A percentile compares a stretch with the other conserved stretches of the same genome.
Conservation (phyloP, 2,888 invertebrate species). For the Agrochola litura region DNA sequence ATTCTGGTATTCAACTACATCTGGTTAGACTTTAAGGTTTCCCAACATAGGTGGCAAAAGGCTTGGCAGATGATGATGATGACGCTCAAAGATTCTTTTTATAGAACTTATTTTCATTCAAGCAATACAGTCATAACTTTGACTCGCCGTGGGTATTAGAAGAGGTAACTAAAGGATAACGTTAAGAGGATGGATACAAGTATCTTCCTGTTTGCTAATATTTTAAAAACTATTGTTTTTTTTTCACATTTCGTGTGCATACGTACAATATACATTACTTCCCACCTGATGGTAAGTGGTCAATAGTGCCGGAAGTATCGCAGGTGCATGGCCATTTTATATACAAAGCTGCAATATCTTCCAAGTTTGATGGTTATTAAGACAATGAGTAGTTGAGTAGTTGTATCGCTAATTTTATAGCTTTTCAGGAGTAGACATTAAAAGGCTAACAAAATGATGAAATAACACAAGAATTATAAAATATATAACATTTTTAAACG, state of each 20-base stretch:
- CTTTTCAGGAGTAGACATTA: neutral
- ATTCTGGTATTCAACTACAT: neutral
- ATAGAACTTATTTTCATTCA: neutral
- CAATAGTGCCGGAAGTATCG: too few species aligned
- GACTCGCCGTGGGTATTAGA: too few species aligned
- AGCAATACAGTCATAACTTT: neutral
- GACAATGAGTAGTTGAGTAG: neutral
- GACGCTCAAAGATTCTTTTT: neutral
- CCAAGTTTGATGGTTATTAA: neutral
- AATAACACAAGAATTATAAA: neutral
- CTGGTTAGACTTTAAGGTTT: neutral
- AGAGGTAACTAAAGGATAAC: neutral
- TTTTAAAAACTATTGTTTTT: neutral
- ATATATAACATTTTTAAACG: neutral
- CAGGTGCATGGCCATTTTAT: neutral
- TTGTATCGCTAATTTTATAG: too few species aligned
- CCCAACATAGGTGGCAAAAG: neutral
- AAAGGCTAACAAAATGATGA: neutral
- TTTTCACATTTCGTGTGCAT: neutral
- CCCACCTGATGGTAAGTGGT: neutral
- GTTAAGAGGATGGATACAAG: neutral
- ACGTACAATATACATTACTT: neutral
- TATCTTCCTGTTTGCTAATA: neutral
- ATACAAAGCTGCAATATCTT: neutral
- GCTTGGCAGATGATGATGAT: neutral